phyloP scores from a whole-genome alignment of 2,888 invertebrate species.

The Sinelater perroti region DNA sequence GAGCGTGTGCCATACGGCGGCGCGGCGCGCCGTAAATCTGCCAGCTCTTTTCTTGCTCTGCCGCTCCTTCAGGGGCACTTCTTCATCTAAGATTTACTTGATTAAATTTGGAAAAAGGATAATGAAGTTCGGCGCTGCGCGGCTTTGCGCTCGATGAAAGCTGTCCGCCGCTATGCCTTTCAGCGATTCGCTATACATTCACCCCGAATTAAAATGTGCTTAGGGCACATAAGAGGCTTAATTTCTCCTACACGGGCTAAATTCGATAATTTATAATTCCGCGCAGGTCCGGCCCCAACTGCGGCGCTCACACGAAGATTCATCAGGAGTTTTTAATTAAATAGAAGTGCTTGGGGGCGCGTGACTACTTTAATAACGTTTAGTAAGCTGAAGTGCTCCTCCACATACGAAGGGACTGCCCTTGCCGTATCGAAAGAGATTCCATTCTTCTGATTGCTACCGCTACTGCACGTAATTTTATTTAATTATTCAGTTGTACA shows the following conservation, averaged over 20 bases:
- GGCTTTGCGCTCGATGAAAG: slow-evolving; percentile 15
- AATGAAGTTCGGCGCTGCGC: slow-evolving; percentile 22
- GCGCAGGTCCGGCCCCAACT: slow-evolving; percentile 42
- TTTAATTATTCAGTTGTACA: too few relatives aligned
- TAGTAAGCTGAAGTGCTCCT: not conserved
- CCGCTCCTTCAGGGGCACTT: slow-evolving; percentile 30
- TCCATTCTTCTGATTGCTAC: too few relatives aligned
- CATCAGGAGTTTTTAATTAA: slow-evolving; percentile 56
- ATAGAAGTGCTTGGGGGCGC: slow-evolving; percentile 47
- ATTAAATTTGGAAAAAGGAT: slow-evolving; percentile 35
- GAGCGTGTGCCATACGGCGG: slow-evolving; percentile 34
- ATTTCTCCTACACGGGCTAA: slow-evolving; percentile 30
- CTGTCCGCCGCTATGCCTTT: slow-evolving; percentile 11
- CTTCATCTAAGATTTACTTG: slow-evolving; percentile 35
- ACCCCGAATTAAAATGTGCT: slow-evolving; percentile 29
- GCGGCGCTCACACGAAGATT: slow-evolving; percentile 50
- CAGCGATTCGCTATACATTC: slow-evolving; percentile 17
- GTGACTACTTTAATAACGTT: slow-evolving; percentile 44
- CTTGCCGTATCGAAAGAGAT: slow-evolving; percentile 1
- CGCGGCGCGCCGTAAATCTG: slow-evolving; percentile 33
- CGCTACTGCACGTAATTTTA: too few relatives aligned
- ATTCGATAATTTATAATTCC: slow-evolving; percentile 47
- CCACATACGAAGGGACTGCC: not conserved
- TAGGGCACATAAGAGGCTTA: slow-evolving; percentile 33
- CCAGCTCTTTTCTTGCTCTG: slow-evolving; percentile 34